phyloP scores from a whole-genome alignment of 2,888 invertebrate genomes.

The Tetragnatha montana region DNA sequence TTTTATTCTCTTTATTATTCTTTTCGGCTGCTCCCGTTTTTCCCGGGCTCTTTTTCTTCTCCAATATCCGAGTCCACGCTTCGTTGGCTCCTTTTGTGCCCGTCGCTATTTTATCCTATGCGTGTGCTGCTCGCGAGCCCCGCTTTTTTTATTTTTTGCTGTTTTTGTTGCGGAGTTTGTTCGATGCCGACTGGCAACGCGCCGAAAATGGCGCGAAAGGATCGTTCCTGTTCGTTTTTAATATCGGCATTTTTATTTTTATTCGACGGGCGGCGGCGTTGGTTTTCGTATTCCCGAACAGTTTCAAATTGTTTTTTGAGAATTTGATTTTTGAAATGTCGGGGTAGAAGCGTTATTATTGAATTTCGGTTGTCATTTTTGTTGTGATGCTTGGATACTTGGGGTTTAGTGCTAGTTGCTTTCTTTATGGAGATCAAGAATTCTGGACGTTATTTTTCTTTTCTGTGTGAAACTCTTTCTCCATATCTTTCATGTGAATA shows the following conservation, averaged over 20 bases:
- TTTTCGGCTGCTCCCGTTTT: constrained; percentile 30
- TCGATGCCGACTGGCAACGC: constrained; percentile 30
- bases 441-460: not conserved
- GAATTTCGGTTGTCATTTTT: constrained; percentile 1
- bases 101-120: constrained; percentile 26
- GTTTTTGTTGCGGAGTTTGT: constrained; percentile 26
- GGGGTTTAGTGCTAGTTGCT: not conserved
- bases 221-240: constrained; percentile 18
- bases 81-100: constrained; percentile 59
- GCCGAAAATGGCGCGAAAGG: constrained; percentile 25
- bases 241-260: constrained; percentile 33
- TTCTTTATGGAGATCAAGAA: not conserved
- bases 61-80: constrained; percentile 60
- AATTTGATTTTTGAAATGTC: constrained; percentile 23
- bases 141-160: constrained; percentile 3
- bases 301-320: constrained; percentile 17
- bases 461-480: no score
- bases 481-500: no score
- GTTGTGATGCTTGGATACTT: not conserved
- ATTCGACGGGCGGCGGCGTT: not conserved
- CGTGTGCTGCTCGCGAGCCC: not conserved
- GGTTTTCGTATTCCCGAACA: not conserved
- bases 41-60: constrained; percentile 8
- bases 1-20: constrained; percentile 58
- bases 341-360: not conserved